Percentiles rank a stretch among this genome's conserved stretches.
Conservation (phyloP, 2,888 invertebrate species). For the Archips crataeganus region DNA sequence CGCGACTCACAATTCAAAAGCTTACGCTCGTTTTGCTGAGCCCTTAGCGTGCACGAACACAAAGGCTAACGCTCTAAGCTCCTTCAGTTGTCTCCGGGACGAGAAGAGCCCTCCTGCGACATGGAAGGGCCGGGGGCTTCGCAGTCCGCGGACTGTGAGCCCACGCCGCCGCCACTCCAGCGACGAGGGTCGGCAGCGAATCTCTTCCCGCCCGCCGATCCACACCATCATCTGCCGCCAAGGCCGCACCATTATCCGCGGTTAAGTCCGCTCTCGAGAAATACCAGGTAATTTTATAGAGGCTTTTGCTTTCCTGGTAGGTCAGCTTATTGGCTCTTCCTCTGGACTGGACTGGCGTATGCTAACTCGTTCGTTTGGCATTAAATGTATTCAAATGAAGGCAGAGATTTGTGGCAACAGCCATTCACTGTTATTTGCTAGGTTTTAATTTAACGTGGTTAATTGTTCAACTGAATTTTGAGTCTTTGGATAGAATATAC, state of each 20-base stretch:
- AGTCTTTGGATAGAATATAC: too few relatives aligned
- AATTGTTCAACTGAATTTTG: too few relatives aligned
- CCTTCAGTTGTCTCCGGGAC: conserved; percentile 92
- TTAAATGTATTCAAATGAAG: too few relatives aligned
- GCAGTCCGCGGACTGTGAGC: conserved; percentile 96
- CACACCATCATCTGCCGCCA: conserved; percentile 76
- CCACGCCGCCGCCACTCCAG: conserved; percentile 94
- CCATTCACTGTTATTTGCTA: too few relatives aligned
- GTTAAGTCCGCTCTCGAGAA: conserved; percentile 93
- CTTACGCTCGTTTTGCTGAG: too few relatives aligned
- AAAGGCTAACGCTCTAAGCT: conserved; percentile 47
- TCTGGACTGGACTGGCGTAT: background rate
- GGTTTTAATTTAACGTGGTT: too few relatives aligned
- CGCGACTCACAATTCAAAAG: too few relatives aligned
- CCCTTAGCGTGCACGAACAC: background rate
- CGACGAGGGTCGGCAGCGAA: conserved; percentile 94
- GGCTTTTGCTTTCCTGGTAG: background rate
- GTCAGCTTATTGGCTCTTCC: background rate
- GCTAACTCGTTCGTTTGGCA: background rate
- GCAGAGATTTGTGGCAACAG: too few relatives aligned
- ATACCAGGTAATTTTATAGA: conserved; percentile 71
- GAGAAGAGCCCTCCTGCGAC: conserved; percentile 94
- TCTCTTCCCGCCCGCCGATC: conserved; percentile 92
- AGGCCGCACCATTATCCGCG: conserved; percentile 87
- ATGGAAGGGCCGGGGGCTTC: conserved; percentile 96